Conservation (phyloP, 2,888 invertebrate genomes). For the Sphecodes monilicornis region DNA sequence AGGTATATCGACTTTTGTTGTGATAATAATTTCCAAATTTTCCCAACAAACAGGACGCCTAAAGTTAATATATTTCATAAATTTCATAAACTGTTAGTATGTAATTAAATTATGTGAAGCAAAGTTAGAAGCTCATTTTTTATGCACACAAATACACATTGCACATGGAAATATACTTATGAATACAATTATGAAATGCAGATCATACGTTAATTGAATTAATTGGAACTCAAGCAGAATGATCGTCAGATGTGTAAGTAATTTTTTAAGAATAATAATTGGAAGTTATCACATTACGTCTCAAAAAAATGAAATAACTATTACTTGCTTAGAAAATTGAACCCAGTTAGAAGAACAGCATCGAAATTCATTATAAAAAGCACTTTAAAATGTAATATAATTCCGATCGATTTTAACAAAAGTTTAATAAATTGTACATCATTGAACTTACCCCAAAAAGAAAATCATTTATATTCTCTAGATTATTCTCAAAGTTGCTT, state of each 20-base stretch:
- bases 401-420: not conserved
- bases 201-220: not conserved
- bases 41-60: conserved; percentile 67
- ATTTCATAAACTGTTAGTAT: conserved; percentile 56
- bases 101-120: conserved; percentile 63
- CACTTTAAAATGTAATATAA: not conserved
- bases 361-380: not conserved
- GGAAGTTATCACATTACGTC: not conserved
- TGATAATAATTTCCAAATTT: conserved; percentile 44
- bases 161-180: conserved; percentile 61
- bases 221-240: not conserved
- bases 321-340: not conserved
- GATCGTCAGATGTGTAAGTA: not conserved
- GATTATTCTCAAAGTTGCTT: not conserved
- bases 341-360: not conserved
- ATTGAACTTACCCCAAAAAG: not conserved
- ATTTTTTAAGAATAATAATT: not conserved
- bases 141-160: conserved; percentile 62
- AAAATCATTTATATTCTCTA: not conserved
- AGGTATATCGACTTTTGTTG: conserved; percentile 50
- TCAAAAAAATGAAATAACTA: not conserved
- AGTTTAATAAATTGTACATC: not conserved
- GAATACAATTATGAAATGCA: conserved; percentile 38
- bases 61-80: conserved; percentile 64
- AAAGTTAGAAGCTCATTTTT: conserved; percentile 62